Percentiles rank a stretch among this genome's conserved stretches.
Conservation (phyloP, 2,888 invertebrate species). For the Trichogramma dendrolimi region DNA sequence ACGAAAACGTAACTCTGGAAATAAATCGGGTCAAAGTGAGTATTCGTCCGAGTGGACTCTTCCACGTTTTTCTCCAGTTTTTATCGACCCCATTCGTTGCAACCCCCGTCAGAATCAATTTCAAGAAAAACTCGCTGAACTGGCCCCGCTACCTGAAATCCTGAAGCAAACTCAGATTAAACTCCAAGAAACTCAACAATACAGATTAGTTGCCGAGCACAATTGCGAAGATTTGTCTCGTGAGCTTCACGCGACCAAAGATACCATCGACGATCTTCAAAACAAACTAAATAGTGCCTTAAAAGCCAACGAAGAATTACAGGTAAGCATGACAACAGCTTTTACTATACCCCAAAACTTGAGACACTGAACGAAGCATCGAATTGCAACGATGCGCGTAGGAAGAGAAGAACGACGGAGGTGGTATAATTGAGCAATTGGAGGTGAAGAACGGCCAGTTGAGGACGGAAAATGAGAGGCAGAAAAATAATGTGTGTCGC, state of each 20-base stretch:
- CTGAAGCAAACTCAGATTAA: constrained; percentile 66
- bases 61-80: background rate
- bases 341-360: background rate
- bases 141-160: constrained; percentile 66
- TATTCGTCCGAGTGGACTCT: background rate
- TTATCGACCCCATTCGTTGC: no score
- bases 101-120: constrained; percentile 56
- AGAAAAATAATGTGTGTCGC: constrained; percentile 56
- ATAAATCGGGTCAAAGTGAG: constrained; percentile 63
- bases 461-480: constrained; percentile 54
- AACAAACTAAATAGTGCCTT: constrained; percentile 45
- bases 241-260: constrained; percentile 62
- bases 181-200: constrained; percentile 66
- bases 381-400: constrained; percentile 9
- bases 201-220: constrained; percentile 64
- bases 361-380: background rate
- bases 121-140: constrained; percentile 68
- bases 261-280: constrained; percentile 55
- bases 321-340: constrained; percentile 28
- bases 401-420: constrained; percentile 36
- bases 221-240: constrained; percentile 64
- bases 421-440: constrained; percentile 41
- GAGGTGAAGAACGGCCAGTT: constrained; percentile 55
- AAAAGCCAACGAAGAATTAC: constrained; percentile 38
- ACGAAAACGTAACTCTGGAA: constrained; percentile 68